phyloP scores from a whole-genome alignment of 2,113 vertebrate genomes.

The Platycercus adscitus region DNA sequence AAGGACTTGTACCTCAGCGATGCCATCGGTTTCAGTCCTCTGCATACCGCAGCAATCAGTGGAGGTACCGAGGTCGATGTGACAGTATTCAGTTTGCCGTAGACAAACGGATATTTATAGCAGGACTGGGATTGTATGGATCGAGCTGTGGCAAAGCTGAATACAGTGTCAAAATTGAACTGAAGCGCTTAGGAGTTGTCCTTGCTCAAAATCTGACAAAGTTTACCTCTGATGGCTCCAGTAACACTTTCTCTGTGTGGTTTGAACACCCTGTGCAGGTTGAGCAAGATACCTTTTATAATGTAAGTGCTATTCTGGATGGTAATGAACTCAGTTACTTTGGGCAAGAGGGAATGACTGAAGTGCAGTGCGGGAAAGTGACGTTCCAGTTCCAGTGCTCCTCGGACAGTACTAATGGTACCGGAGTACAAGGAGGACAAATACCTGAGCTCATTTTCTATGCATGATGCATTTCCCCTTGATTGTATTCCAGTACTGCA shows the following conservation, averaged over 20 bases:
- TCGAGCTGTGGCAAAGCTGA: conserved; percentile 92
- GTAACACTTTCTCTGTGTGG: conserved; percentile 91
- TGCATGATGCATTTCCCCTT: conserved; percentile 79
- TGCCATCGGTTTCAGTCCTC: conserved; percentile 96
- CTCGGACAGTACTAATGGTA: conserved; percentile 97
- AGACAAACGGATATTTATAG: conserved; percentile 93
- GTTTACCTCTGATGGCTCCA: conserved; percentile 93
- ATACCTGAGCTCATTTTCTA: conserved; percentile 99
- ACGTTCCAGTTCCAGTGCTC: conserved; percentile 99
- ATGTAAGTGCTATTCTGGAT: conserved; percentile 90
- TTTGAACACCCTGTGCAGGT: conserved; percentile 97
- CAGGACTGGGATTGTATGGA: conserved; percentile 91
- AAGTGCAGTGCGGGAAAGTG: conserved; percentile 94
- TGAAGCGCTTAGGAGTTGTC: conserved; percentile 88
- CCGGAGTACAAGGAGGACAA: conserved; percentile 97
- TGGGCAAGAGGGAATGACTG: conserved; percentile 97
- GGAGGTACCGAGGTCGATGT: conserved; percentile 95
- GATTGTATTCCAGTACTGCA: conserved; percentile 72
- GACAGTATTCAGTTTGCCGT: conserved; percentile 99
- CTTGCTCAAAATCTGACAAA: conserved; percentile 90
- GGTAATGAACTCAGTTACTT: conserved; percentile 97
- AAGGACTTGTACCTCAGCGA: conserved; percentile 85
- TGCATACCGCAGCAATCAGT: conserved; percentile 96
- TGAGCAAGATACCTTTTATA: conserved; percentile 96
- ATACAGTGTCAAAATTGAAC: conserved; percentile 91